phyloP scores from a whole-genome alignment of 2,888 invertebrate genomes.

The Hydropsyche betteni region DNA sequence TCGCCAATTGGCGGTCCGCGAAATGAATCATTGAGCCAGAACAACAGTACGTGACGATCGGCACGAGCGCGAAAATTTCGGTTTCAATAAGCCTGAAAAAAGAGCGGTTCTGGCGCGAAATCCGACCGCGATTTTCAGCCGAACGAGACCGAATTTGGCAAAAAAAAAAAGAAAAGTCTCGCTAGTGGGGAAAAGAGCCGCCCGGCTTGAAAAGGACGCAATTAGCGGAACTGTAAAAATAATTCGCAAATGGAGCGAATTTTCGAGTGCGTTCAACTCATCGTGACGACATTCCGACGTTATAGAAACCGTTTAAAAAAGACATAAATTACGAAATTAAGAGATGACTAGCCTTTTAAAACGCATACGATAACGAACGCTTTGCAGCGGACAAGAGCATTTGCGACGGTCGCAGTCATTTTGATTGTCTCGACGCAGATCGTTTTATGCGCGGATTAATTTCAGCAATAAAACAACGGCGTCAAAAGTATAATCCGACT shows the following conservation, averaged over 20 bases:
- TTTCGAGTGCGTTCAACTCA: slow-evolving; percentile 17
- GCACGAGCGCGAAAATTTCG: background rate
- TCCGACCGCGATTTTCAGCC: background rate
- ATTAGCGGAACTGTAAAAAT: slow-evolving; percentile 5
- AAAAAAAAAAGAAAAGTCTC: background rate
- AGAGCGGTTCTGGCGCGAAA: background rate
- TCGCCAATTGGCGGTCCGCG: slow-evolving; percentile 25
- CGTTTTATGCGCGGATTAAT: no score
- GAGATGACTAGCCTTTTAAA: background rate
- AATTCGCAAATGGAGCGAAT: slow-evolving; percentile 12
- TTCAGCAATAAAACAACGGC: no score
- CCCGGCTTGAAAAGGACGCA: slow-evolving; percentile 1
- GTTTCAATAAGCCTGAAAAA: background rate
- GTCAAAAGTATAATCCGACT: no score
- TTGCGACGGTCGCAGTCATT: background rate
- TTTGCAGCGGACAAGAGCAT: background rate
- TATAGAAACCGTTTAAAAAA: background rate
- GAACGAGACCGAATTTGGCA: background rate
- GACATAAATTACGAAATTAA: slow-evolving; percentile 7
- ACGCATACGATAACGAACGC: slow-evolving; percentile 12
- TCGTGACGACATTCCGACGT: background rate
- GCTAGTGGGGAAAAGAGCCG: background rate
- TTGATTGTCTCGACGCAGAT: no score
- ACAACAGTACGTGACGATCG: slow-evolving; percentile 7
- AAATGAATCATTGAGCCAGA: slow-evolving; percentile 31